A percentile compares a stretch with the other conserved stretches of the same genome.
Conservation (phyloP, 2,888 invertebrate genomes). For the Drosophila neotestacea region DNA sequence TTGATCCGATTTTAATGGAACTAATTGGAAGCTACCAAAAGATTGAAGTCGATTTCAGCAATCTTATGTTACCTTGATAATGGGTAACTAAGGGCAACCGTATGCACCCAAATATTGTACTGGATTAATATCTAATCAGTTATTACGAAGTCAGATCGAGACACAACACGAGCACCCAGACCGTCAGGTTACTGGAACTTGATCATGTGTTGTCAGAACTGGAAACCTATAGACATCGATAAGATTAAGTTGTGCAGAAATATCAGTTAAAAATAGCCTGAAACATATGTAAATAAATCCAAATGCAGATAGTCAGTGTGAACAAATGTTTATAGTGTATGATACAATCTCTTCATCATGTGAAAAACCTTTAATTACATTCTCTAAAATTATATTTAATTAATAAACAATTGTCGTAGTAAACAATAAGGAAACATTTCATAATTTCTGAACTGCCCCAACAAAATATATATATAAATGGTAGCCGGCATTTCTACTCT, state of each 20-base stretch:
- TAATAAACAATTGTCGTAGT: no score
- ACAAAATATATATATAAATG: neutral
- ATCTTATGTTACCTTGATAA: neutral
- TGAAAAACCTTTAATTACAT: no score
- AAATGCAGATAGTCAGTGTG: neutral
- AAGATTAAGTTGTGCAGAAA: slow-evolving; percentile 21
- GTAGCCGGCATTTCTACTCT: neutral
- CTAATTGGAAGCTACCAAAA: neutral
- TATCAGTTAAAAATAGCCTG: neutral
- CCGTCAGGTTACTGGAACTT: slow-evolving; percentile 11
- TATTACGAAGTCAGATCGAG: neutral
- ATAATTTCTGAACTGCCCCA: neutral
- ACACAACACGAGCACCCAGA: slow-evolving; percentile 2
- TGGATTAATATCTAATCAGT: slow-evolving; percentile 19
- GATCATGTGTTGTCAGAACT: slow-evolving; percentile 2
- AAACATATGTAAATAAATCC: slow-evolving; percentile 3
- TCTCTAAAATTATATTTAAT: no score
- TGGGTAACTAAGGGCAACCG: neutral
- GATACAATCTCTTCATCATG: no score
- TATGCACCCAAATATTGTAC: neutral
- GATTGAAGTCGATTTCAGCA: neutral
- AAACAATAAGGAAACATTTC: no score
- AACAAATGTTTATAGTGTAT: no score
- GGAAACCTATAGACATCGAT: slow-evolving; percentile 11
- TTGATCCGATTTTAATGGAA: neutral